These are phyloP conservation scores for Conopomorpha cramerella DNA, from an alignment of 1,140 invertebrate species.

Conservation along the genomic window DNA sequence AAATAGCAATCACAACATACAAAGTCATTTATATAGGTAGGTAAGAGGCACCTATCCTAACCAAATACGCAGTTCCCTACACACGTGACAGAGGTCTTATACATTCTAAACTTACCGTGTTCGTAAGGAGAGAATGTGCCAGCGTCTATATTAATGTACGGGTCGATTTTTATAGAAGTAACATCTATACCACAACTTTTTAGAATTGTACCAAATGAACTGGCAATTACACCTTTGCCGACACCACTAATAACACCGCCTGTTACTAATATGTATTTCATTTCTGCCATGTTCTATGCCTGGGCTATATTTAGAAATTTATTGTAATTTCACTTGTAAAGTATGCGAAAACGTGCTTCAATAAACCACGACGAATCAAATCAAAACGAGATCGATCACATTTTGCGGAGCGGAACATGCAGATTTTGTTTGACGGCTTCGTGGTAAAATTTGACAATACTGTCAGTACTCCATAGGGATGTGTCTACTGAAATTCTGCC, in stretches of 20 bases:
- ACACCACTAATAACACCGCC: constrained; percentile 98
- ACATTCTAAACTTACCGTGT: constrained; percentile 74
- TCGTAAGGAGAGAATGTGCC: constrained; percentile 99
- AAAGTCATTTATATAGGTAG: neutral
- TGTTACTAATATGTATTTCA: constrained; percentile 97
- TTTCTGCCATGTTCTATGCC: constrained; percentile 61
- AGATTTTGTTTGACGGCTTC: too few relatives aligned
- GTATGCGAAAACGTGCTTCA: constrained; percentile 1
- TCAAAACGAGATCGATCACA: too few relatives aligned
- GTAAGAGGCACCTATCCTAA: too few relatives aligned
- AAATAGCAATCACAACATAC: too few relatives aligned
- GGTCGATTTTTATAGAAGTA: constrained; percentile 98
- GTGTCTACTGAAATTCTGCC: too few relatives aligned
- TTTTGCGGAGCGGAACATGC: too few relatives aligned
- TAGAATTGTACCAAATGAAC: constrained; percentile 92
- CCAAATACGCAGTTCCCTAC: too few relatives aligned
- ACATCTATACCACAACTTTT: constrained; percentile 92
- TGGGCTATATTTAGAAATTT: neutral
- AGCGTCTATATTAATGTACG: constrained; percentile 98
- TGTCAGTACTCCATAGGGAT: too few relatives aligned
- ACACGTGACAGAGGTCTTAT: constrained; percentile 5
- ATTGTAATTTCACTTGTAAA: neutral
- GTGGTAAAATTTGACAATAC: too few relatives aligned
- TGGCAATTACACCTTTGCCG: constrained; percentile 97
- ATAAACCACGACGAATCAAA: too few relatives aligned